These are phyloP conservation scores for Piprites chloris DNA, from an alignment of 2,113 vertebrate genomes.

Conservation along the genomic window DNA sequence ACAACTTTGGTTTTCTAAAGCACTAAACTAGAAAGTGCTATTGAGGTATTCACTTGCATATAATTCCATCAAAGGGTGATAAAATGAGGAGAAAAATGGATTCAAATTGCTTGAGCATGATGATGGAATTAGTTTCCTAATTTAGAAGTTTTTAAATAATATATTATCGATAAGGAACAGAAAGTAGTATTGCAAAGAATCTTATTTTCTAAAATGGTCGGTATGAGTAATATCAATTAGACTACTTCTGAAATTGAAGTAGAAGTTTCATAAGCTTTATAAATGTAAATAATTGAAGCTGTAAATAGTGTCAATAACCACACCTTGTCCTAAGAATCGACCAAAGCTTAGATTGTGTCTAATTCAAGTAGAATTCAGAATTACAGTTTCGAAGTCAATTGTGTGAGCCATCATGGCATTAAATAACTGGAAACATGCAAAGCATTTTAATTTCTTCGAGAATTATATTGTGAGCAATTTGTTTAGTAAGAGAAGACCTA, in stretches of 20 bases:
- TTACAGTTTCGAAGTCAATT: background rate
- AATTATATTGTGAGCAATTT: conserved; percentile 57
- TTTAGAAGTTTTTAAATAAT: background rate
- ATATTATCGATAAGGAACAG: background rate
- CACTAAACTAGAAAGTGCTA: background rate
- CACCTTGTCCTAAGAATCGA: background rate
- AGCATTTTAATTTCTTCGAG: conserved; percentile 63
- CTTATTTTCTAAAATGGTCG: background rate
- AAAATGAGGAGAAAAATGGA: background rate
- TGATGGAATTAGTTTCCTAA: background rate
- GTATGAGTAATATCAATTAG: background rate
- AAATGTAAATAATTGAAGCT: background rate
- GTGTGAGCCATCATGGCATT: conserved; percentile 17
- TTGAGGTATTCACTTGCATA: background rate
- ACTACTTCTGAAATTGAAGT: background rate
- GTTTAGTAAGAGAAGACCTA: conserved; percentile 58
- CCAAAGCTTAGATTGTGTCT: background rate
- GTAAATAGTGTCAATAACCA: background rate
- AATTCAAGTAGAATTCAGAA: background rate
- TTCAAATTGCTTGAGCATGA: background rate
- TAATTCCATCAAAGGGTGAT: background rate
- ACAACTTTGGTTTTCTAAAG: background rate
- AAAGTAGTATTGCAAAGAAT: background rate
- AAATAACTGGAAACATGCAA: conserved; percentile 45
- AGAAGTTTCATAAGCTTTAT: background rate